These are phyloP conservation scores for Macrosiphum euphorbiae DNA, from an alignment of 2,888 invertebrate genomes.

Conservation along the genomic window DNA sequence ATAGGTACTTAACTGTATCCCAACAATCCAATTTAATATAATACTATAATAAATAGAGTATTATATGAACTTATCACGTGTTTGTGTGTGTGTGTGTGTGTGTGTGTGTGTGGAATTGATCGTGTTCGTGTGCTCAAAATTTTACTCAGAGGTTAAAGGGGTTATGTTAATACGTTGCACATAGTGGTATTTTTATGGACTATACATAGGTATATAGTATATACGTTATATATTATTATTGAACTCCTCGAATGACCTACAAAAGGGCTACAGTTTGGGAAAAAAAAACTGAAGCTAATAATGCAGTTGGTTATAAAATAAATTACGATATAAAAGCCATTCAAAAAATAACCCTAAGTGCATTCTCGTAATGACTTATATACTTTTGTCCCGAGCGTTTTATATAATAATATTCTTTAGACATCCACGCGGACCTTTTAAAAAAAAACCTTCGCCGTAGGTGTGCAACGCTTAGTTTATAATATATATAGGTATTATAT, in stretches of 20 bases:
- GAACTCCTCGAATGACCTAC: constrained; percentile 11
- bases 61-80: neutral
- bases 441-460: constrained; percentile 46
- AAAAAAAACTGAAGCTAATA: neutral
- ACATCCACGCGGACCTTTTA: constrained; percentile 43
- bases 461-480: constrained; percentile 34
- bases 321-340: constrained; percentile 38
- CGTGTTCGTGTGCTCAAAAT: neutral
- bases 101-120: neutral
- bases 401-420: constrained; percentile 53
- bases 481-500: constrained; percentile 27
- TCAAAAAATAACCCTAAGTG: constrained; percentile 40
- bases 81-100: neutral
- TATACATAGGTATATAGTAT: neutral
- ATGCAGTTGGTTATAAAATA: constrained; percentile 19
- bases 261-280: neutral
- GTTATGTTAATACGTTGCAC: neutral
- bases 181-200: neutral
- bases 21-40: constrained; percentile 7
- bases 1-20: neutral
- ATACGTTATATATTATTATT: neutral
- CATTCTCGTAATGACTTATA: constrained; percentile 54
- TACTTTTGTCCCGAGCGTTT: constrained; percentile 28
- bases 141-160: neutral
- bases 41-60: neutral